These are phyloP conservation scores for Thinocorus orbignyianus DNA, from an alignment of 2,113 vertebrate genomes.

Conservation along the genomic window DNA sequence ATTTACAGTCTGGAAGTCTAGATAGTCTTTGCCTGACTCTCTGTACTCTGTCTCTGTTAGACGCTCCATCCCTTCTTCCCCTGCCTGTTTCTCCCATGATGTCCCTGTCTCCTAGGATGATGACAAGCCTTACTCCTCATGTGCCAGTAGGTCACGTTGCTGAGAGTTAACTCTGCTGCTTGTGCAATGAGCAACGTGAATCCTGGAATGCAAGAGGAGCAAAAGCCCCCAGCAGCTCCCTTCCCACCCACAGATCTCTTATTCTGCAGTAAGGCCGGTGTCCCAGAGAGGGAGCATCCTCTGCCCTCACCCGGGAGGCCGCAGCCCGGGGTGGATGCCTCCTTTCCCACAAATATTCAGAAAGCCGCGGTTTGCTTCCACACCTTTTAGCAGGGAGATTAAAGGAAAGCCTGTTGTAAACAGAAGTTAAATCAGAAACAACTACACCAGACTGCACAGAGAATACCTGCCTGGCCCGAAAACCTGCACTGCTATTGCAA, in stretches of 20 bases:
- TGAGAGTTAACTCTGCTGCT: neutral
- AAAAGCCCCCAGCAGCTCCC: neutral
- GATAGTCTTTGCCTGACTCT: neutral
- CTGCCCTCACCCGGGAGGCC: neutral
- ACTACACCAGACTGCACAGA: neutral
- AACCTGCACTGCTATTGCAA: neutral
- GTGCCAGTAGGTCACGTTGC: neutral
- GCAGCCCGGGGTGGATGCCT: neutral
- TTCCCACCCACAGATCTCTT: neutral
- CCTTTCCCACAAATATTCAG: neutral
- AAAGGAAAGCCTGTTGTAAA: neutral
- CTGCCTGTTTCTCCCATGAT: fast-evolving
- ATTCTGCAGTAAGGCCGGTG: fast-evolving
- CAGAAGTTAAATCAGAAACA: neutral
- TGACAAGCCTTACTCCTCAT: neutral
- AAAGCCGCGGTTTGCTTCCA: neutral
- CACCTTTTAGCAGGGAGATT: neutral
- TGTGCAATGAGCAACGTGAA: neutral
- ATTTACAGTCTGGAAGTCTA: neutral
- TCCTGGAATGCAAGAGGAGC: fast-evolving
- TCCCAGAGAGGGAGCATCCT: neutral
- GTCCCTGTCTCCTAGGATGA: neutral
- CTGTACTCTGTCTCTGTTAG: fast-evolving
- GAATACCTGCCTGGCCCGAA: fast-evolving
- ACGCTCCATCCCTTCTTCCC: neutral